Base-by-base conservation (phyloP, 2,797 vertebrate species). In the Todus mexicanus region DNA sequence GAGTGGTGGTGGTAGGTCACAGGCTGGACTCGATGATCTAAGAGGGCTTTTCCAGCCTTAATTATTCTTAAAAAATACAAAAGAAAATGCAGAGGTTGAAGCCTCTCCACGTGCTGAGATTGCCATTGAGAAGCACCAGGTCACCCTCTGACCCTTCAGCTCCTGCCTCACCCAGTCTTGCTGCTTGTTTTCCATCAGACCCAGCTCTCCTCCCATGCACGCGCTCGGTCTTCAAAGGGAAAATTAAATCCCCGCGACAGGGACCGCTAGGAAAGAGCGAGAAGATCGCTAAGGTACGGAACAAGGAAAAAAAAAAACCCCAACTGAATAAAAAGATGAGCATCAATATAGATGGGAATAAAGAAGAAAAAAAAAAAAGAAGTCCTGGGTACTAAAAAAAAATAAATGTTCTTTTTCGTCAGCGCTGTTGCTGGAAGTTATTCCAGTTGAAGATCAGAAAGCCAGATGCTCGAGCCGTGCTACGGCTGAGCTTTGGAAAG, bases 391-490 rank as follows among this genome's bases (percentile, higher is more conserved):
- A 45, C 66, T 68, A 38, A 75, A 84, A 50, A 57, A 53, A 48
- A 20, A 42, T 54, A 65, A 40, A 17, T 0, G 35, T 42, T 86
- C 66, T 73, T 78, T 90, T 71, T 76, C 25, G 14, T 89, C 84
- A 29, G 65, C 17, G 11, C 29, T 56, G 76, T 12, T 66, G 92
- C 87, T 96, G 87, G 82, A 93, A 89, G 87, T 90, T 90, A 76
- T 95, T 95, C 63, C 86, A 87, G 86, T 26, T 4, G 18, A 27
- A 95, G 86, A 94, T 95, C 93, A 76, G 64, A 90, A 87, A 92
- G 94, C 29, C 89, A 93, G 85, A 91, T 54, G 92, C 87, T 61
- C 8, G 65, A 89, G 89, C 92, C 7, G 8, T 27, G 74, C 90
- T 18, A 42, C 10, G 65, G 92, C 63, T 42, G 83, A 94, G 95